Conservation (phyloP, 2,113 vertebrate genomes). For the Rhabdomys dilectus region DNA sequence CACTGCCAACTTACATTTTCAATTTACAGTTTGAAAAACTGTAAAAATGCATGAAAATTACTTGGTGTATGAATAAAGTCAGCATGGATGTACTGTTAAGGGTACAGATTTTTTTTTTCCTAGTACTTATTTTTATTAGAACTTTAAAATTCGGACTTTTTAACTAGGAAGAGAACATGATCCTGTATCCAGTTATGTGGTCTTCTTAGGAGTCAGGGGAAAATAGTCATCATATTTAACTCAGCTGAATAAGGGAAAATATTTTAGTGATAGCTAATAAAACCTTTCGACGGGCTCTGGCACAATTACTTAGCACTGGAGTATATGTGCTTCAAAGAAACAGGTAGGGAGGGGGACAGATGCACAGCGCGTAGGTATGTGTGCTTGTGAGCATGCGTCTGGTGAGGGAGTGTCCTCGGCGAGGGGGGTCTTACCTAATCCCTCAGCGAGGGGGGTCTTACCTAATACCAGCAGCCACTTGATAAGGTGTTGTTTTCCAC, state of each 20-base stretch:
- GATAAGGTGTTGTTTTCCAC: conserved; percentile 88
- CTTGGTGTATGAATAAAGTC: background rate
- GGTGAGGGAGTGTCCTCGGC: background rate
- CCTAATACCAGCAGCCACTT: conserved; percentile 87
- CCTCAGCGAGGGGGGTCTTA: conserved; percentile 47
- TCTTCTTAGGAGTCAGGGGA: background rate
- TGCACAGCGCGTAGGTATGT: background rate
- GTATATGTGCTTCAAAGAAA: background rate
- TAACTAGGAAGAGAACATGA: background rate
- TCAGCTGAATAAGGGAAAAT: background rate
- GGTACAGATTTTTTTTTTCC: background rate
- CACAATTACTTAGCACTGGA: background rate
- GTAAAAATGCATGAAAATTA: background rate
- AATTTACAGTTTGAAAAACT: background rate
- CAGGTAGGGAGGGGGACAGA: background rate
- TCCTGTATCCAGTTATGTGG: conserved; percentile 21
- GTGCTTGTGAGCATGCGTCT: fast-evolving
- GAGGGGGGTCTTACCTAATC: conserved; percentile 83
- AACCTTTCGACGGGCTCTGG: background rate
- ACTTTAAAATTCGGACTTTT: conserved; percentile 28
- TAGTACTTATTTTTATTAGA: conserved; percentile 6
- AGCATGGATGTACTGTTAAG: background rate
- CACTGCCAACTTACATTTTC: background rate
- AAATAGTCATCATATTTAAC: conserved; percentile 38
- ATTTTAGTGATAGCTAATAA: background rate